These are phyloP conservation scores for Sebastes fasciatus DNA, from an alignment of 2,113 vertebrate genomes.

Conservation along the genomic window DNA sequence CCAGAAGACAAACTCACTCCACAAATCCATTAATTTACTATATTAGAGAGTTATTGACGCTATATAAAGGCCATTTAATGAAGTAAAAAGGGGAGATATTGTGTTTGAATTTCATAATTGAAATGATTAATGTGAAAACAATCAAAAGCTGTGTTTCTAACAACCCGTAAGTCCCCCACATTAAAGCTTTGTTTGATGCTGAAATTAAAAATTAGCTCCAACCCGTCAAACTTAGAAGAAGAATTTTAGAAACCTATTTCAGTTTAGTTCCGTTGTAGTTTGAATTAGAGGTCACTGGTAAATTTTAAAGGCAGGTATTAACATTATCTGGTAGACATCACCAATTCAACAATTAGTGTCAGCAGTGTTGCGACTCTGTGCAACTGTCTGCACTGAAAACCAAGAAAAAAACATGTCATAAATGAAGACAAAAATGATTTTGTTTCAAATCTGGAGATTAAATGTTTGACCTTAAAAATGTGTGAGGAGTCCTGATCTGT, in stretches of 20 bases:
- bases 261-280: background rate
- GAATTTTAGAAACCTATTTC: background rate
- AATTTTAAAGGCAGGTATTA: background rate
- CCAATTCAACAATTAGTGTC: background rate
- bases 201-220: background rate
- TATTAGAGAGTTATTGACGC: background rate
- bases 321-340: background rate
- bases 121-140: conserved; percentile 1
- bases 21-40: conserved; percentile 2
- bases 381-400: background rate
- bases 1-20: background rate
- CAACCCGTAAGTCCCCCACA: background rate
- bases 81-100: background rate
- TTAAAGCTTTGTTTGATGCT: background rate
- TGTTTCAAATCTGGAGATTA: background rate
- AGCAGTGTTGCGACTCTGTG: background rate
- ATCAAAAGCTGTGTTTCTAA: background rate
- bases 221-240: background rate
- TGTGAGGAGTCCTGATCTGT: conserved; percentile 4
- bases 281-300: background rate
- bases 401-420: background rate
- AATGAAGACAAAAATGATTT: background rate
- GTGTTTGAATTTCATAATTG: background rate
- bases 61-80: background rate
- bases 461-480: background rate